Evolutionary conservation across 2,113 vertebrate genomes (phyloP).

Genomic region (Sminthopsis crassicaudata): DNA sequence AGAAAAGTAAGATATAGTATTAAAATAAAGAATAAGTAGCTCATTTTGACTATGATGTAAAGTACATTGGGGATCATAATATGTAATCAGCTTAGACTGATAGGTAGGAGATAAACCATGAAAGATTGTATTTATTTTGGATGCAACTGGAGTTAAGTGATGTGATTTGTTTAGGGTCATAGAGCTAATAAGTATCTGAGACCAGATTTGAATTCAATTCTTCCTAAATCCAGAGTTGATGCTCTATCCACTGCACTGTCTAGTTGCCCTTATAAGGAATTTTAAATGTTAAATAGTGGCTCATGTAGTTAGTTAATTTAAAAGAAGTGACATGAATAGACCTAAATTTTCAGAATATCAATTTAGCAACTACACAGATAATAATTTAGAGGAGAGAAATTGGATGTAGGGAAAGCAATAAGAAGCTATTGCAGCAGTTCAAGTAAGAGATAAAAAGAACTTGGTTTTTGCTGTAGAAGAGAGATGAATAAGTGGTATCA

Average conservation of each 20-base stretch:
- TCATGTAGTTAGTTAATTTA: not conserved
- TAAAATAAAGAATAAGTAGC: not conserved
- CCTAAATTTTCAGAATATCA: not conserved
- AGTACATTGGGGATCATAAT: not conserved
- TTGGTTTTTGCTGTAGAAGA: not conserved
- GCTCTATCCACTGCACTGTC: not conserved
- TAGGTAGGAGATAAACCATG: not conserved
- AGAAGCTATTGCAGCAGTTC: not conserved
- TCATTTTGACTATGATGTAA: not conserved
- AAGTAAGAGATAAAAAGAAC: not conserved
- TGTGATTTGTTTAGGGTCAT: not conserved
- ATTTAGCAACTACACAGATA: not conserved
- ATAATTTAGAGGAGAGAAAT: not conserved
- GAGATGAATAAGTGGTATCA: not conserved
- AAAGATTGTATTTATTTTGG: not conserved
- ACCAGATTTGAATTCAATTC: not conserved
- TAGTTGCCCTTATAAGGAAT: not conserved
- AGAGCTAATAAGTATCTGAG: too few species aligned
- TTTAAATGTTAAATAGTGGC: not conserved
- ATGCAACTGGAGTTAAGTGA: not conserved
- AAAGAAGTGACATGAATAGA: not conserved
- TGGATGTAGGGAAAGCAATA: not conserved
- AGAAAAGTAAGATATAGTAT: not conserved
- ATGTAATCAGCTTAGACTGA: not conserved
- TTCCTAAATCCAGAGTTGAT: not conserved